Conservation (phyloP, 2,113 vertebrate genomes). For the Calonectris borealis region DNA sequence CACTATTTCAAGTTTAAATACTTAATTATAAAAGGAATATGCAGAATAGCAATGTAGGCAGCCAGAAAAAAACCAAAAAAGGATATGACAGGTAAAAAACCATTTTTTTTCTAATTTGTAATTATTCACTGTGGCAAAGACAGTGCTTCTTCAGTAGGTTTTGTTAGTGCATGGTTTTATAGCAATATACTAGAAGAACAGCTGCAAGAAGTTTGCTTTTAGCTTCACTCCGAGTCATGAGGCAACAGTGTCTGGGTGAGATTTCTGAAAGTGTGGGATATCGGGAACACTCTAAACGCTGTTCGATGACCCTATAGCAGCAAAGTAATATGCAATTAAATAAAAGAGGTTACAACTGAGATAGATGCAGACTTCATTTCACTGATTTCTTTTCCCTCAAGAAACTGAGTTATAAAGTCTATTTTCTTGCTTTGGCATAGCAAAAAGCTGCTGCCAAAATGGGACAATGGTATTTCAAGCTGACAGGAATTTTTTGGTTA, state of each 20-base stretch:
- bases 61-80: not conserved
- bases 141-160: not conserved
- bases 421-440: not conserved
- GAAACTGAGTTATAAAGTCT: not conserved
- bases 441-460: not conserved
- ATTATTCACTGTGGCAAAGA: not conserved
- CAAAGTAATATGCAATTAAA: not conserved
- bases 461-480: not conserved
- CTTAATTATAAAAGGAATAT: not conserved
- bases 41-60: not conserved
- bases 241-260: not conserved
- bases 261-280: not conserved
- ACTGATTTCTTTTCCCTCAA: not conserved
- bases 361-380: not conserved
- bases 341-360: not conserved
- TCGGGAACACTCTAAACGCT: fast-evolving
- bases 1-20: not conserved
- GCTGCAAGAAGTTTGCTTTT: not conserved
- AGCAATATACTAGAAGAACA: not conserved
- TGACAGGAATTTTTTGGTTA: not conserved
- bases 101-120: not conserved
- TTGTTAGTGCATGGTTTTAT: not conserved
- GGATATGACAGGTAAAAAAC: not conserved
- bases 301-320: not conserved
- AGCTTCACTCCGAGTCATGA: not conserved